Evolutionary conservation across 30 jellyfish, hydroid and myxozoan genomes (phyloP).

Genomic region (Pelagia noctiluca): DNA sequence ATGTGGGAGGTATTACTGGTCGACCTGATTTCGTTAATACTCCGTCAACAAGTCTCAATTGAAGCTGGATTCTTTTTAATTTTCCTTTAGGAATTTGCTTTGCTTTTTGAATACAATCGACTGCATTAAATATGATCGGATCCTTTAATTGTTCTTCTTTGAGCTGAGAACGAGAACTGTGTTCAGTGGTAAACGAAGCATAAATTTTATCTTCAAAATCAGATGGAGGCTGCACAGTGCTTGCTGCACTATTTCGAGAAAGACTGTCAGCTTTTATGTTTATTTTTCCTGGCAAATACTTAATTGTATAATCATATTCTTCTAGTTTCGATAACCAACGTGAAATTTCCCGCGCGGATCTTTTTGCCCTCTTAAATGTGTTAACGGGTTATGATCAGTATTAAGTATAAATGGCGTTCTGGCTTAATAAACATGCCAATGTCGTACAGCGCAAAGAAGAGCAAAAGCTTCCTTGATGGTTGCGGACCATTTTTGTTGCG

Average conservation of each 20-base stretch:
- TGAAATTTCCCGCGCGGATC: conserved; percentile 39
- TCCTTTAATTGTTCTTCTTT: conserved; percentile 26
- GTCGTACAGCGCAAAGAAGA: conserved; percentile 18
- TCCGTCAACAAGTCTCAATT: conserved; percentile 27
- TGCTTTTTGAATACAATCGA: not conserved
- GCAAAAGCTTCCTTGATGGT: conserved; percentile 8
- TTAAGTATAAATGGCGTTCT: not conserved
- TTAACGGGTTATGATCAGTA: conserved; percentile 10
- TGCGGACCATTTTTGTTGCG: conserved; percentile 34
- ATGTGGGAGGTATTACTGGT: no score
- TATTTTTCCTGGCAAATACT: conserved; percentile 4
- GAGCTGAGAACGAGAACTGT: conserved; percentile 22
- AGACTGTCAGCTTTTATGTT: conserved; percentile 22
- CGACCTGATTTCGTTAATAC: no score
- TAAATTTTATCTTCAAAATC: conserved; percentile 29
- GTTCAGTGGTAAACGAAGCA: conserved; percentile 7
- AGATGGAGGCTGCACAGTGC: conserved; percentile 34
- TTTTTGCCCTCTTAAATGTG: conserved; percentile 19
- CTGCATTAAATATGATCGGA: conserved; percentile 30
- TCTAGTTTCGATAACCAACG: conserved; percentile 33
- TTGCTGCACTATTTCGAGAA: conserved; percentile 24
- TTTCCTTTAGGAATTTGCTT: conserved; percentile 39
- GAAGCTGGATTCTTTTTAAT: conserved; percentile 51
- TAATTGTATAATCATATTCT: conserved; percentile 10
- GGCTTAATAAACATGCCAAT: conserved; percentile 29